Percentiles rank a stretch among this genome's conserved stretches.
Evolutionary conservation across 2,888 invertebrate genomes (phyloP).

Genomic region (Acleris sparsana): DNA sequence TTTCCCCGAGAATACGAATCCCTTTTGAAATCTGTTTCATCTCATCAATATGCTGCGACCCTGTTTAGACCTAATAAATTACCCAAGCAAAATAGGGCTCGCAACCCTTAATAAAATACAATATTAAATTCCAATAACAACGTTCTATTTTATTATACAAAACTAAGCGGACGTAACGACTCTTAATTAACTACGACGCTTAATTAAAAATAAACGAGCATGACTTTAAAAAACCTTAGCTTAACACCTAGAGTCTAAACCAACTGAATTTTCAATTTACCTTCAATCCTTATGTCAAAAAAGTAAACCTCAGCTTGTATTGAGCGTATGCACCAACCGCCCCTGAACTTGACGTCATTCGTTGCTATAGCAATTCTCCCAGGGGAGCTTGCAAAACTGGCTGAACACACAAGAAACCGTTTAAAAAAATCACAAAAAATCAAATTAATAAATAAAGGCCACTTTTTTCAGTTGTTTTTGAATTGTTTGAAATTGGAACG

Average conservation of each 20-base stretch:
- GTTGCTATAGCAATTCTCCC: constrained; percentile 75
- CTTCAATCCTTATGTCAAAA: constrained; percentile 19
- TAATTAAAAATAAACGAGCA: constrained; percentile 3
- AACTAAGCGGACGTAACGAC: neutral
- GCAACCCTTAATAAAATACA: constrained; percentile 24
- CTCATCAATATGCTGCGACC: constrained; percentile 32
- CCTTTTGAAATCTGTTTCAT: constrained; percentile 27
- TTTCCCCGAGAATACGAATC: constrained; percentile 22
- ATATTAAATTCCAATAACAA: constrained; percentile 19
- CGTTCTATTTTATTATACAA: neutral
- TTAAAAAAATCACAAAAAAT: constrained; percentile 44
- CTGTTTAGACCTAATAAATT: constrained; percentile 29
- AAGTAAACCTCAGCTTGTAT: constrained; percentile 48
- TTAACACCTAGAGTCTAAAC: neutral
- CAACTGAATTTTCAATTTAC: constrained; percentile 18
- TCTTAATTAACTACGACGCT: neutral
- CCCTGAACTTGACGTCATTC: constrained; percentile 80
- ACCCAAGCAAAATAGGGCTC: constrained; percentile 21
- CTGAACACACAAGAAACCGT: constrained; percentile 51
- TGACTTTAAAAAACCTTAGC: neutral
- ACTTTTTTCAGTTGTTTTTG: constrained; percentile 52
- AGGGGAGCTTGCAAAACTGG: constrained; percentile 55
- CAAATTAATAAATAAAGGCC: constrained; percentile 48
- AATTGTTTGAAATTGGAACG: constrained; percentile 41
- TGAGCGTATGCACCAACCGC: constrained; percentile 80